A percentile compares a stretch with the other conserved stretches of the same genome.
Conservation (phyloP, 2,888 invertebrate species). For the Nephrotoma appendiculata region DNA sequence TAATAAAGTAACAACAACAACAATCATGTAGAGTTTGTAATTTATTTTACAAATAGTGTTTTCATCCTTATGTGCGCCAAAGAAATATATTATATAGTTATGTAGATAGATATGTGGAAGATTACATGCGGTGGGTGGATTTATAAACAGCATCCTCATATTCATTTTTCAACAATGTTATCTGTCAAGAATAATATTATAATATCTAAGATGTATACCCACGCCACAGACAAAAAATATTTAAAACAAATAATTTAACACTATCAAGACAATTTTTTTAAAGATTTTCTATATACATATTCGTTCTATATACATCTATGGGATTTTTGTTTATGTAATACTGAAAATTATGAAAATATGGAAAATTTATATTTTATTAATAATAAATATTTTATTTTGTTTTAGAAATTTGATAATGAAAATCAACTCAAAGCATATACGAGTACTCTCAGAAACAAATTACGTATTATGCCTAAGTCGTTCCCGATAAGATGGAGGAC, state of each 20-base stretch:
- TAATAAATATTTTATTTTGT: background rate
- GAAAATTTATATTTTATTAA: background rate
- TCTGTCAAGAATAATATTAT: background rate
- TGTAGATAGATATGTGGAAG: background rate
- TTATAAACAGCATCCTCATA: too few relatives aligned
- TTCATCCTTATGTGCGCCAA: background rate
- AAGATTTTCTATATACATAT: background rate
- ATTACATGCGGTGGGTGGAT: background rate
- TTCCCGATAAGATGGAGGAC: background rate
- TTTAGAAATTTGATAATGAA: background rate
- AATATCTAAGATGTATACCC: background rate
- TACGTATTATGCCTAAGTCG: background rate
- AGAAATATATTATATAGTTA: background rate
- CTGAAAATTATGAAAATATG: background rate
- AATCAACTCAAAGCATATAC: background rate
- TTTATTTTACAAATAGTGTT: background rate
- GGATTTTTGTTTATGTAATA: background rate
- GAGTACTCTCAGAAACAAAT: background rate
- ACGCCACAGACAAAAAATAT: background rate
- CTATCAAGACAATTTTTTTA: background rate
- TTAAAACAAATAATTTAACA: background rate
- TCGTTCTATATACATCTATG: background rate
- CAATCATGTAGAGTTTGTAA: background rate
- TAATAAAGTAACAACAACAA: background rate
- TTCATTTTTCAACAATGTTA: too few relatives aligned